Evolutionary conservation across 2,888 invertebrate genomes (phyloP).

Genomic region (Alsophila aescularia): DNA sequence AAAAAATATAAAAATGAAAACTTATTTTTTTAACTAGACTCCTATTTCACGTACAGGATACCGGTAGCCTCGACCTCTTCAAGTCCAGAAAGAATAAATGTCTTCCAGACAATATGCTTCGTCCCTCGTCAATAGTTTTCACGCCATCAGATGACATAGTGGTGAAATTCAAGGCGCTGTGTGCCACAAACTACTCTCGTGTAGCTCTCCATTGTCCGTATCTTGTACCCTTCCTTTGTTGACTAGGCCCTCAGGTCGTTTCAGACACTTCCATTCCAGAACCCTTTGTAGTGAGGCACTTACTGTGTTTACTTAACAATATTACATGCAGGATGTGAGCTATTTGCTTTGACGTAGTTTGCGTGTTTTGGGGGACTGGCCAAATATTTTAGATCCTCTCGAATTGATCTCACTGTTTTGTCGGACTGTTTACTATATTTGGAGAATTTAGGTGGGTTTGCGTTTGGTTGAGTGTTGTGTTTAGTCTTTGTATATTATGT

Average conservation of each 20-base stretch:
- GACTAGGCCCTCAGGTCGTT: conserved; percentile 22
- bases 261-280: conserved; percentile 30
- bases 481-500: neutral
- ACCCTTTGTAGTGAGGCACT: conserved; percentile 37
- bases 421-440: conserved; percentile 14
- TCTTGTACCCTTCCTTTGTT: conserved; percentile 29
- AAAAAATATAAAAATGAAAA: too few species aligned
- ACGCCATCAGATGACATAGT: too few species aligned
- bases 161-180: too few species aligned
- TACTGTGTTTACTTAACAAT: conserved; percentile 37
- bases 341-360: conserved; percentile 36
- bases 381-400: conserved; percentile 37
- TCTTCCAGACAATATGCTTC: too few species aligned
- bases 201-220: conserved; percentile 11
- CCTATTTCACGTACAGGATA: too few species aligned
- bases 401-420: conserved; percentile 26
- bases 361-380: conserved; percentile 19
- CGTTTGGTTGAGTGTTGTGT: neutral
- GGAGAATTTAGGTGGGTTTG: conserved; percentile 11
- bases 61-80: too few species aligned
- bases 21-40: too few species aligned
- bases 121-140: too few species aligned
- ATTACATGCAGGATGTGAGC: conserved; percentile 37
- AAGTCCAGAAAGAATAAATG: too few species aligned
- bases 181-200: neutral